These are phyloP conservation scores for Peromyscus attwateri DNA, from an alignment of 2,797 vertebrate species.

Conservation along the genomic window DNA sequence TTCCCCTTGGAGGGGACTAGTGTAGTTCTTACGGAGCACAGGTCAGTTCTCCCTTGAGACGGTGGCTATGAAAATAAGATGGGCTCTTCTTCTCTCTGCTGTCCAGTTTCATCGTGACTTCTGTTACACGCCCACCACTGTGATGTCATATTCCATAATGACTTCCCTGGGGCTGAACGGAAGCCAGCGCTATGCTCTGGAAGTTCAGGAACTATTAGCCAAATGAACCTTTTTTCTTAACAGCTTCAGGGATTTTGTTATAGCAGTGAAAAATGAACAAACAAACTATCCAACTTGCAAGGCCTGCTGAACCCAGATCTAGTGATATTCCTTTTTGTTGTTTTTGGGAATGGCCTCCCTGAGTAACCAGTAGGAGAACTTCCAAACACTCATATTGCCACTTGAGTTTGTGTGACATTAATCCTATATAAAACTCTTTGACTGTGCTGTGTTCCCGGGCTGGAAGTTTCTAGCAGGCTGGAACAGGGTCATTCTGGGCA, in stretches of 20 bases:
- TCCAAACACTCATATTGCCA: not conserved
- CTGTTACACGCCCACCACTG: not conserved
- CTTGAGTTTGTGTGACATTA: rapidly evolving
- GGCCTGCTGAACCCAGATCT: not conserved
- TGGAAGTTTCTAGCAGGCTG: not conserved
- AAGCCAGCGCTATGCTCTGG: not conserved
- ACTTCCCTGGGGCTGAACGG: not conserved
- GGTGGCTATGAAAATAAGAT: not conserved
- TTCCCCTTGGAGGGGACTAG: not conserved
- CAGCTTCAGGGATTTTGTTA: not conserved
- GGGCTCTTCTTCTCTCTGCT: too few species aligned
- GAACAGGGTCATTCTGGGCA: not conserved
- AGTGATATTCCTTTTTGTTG: rapidly evolving
- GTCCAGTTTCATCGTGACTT: not conserved
- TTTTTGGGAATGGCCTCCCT: not conserved
- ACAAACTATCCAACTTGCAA: not conserved
- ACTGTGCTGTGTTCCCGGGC: not conserved
- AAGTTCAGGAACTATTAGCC: not conserved
- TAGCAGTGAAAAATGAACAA: not conserved
- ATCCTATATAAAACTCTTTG: not conserved
- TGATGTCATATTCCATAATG: not conserved
- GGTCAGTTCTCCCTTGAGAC: not conserved
- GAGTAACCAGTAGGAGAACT: not conserved
- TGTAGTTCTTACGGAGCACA: too few species aligned
- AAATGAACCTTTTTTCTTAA: not conserved